These are phyloP conservation scores for Malthinus flaveolus DNA, from an alignment of 2,888 invertebrate genomes.

Conservation along the genomic window DNA sequence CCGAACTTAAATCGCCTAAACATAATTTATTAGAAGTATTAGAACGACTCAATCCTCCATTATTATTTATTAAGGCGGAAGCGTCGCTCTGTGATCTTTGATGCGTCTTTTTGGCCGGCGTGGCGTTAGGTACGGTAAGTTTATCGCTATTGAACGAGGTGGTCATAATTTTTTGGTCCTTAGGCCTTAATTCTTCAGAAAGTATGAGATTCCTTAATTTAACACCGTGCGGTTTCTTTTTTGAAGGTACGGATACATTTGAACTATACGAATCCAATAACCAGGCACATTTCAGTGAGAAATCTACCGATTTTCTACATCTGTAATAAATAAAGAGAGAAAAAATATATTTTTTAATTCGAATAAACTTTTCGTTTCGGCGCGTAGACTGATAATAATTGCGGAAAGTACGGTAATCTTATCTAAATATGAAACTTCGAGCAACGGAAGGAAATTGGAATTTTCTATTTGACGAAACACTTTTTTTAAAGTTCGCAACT, in stretches of 20 bases:
- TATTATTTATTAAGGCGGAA: constrained; percentile 65
- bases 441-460: no score
- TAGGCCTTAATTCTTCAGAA: constrained; percentile 63
- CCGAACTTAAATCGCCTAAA: constrained; percentile 90
- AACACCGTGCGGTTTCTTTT: constrained; percentile 75
- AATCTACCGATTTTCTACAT: constrained; percentile 93
- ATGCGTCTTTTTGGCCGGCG: constrained; percentile 73
- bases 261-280: constrained; percentile 91
- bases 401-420: no score
- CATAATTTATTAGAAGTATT: constrained; percentile 65
- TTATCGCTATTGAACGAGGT: constrained; percentile 33
- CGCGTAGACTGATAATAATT: no score
- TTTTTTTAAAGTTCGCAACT: no score
- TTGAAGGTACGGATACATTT: constrained; percentile 67
- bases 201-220: constrained; percentile 75
- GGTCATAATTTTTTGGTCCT: constrained; percentile 35
- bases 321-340: constrained; percentile 53
- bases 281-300: constrained; percentile 96
- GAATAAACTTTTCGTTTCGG: neutral
- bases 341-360: neutral
- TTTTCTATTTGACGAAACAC: no score
- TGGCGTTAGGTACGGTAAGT: constrained; percentile 50
- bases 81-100: constrained; percentile 83
- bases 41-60: constrained; percentile 16
- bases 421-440: no score